A percentile compares a stretch with the other conserved stretches of the same genome.
These are phyloP conservation scores for Otus sunia DNA, from an alignment of 2,113 vertebrate species.

Conservation along the genomic window DNA sequence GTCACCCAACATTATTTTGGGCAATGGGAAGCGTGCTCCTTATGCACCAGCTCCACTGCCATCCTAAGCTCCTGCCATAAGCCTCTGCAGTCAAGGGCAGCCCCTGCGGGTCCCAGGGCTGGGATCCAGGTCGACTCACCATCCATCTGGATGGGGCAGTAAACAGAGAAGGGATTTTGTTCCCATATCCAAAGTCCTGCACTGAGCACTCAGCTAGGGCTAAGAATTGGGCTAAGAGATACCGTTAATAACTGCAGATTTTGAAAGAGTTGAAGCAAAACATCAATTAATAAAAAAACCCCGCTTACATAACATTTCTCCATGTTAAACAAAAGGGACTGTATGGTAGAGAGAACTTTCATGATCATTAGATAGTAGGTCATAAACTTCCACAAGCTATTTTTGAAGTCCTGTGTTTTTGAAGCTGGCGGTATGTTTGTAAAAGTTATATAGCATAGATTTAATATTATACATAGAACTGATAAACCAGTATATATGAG, in stretches of 20 bases:
- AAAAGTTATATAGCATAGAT: not conserved
- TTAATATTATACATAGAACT: not conserved
- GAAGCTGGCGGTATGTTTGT: not conserved
- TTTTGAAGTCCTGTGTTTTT: not conserved
- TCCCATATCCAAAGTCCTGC: not conserved
- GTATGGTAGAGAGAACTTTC: not conserved
- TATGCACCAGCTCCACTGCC: not conserved
- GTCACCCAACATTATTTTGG: not conserved
- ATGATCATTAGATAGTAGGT: not conserved
- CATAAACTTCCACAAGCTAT: not conserved
- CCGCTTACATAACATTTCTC: not conserved
- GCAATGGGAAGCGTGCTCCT: not conserved
- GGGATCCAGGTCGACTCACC: not conserved
- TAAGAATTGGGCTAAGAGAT: not conserved
- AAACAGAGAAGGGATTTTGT: not conserved
- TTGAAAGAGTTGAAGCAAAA: not conserved
- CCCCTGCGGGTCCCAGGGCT: not conserved
- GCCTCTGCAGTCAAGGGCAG: not conserved
- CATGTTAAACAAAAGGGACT: not conserved
- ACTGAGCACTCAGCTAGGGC: not conserved
- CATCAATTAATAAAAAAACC: not conserved
- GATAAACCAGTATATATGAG: not conserved
- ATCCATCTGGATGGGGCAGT: not conserved
- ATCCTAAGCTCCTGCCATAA: not conserved
- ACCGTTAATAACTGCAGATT: not conserved